Conservation (phyloP, 2,797 vertebrate genomes). For the Bufotes viridis region DNA sequence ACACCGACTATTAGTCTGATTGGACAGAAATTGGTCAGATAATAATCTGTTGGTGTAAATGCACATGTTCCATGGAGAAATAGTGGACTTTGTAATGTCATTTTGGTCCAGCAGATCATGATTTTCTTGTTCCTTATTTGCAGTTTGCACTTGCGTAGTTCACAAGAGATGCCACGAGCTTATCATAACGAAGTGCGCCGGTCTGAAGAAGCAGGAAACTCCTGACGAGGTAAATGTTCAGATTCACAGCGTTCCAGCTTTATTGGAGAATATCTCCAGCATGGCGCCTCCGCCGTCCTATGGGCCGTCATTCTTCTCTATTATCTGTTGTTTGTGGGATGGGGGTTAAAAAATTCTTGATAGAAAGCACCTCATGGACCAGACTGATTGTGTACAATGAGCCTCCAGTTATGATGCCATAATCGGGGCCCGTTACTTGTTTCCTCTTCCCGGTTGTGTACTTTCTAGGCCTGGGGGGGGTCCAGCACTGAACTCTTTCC, state of each 20-base stretch:
- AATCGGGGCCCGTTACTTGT: too few relatives aligned
- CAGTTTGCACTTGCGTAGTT: constrained; percentile 98
- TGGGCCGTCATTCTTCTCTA: not conserved
- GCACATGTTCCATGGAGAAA: not conserved
- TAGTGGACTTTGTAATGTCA: not conserved
- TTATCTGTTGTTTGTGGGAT: not conserved
- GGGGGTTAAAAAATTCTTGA: not conserved
- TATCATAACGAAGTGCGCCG: constrained; percentile 97
- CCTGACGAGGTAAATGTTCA: constrained; percentile 88
- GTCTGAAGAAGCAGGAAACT: constrained; percentile 96
- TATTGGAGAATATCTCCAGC: constrained; percentile 16
- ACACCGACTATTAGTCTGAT: too few relatives aligned
- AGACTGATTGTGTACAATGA: too few relatives aligned
- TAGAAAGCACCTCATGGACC: not conserved
- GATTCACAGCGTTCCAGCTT: constrained; percentile 25
- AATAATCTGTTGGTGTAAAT: not conserved
- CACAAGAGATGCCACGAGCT: constrained; percentile 98
- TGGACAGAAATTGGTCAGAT: too few relatives aligned
- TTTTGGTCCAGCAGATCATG: constrained; percentile 16
- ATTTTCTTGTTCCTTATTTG: constrained; percentile 63
- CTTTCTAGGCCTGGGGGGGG: too few relatives aligned
- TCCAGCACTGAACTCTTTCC: too few relatives aligned
- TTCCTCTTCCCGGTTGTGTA: too few relatives aligned
- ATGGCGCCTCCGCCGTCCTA: not conserved
- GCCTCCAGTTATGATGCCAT: too few relatives aligned